Base-by-base conservation (phyloP, 2,797 vertebrate species). In the Argyrosomus regius region DNA sequence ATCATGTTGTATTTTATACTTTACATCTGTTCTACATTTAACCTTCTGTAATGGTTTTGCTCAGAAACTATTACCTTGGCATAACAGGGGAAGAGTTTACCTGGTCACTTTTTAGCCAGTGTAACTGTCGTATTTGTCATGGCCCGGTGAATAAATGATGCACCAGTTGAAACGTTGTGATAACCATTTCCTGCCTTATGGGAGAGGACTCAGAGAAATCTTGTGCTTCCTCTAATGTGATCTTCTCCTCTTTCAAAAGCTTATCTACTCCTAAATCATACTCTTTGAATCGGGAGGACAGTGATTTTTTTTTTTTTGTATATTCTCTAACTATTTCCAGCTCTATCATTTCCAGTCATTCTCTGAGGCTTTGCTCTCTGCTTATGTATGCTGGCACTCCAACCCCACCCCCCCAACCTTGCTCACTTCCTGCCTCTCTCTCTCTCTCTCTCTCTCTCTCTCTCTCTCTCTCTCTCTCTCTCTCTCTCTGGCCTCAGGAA, bases 1-100 rank as follows among this genome's bases (percentile, higher is more conserved):
- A 99, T 99, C 98, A 97, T 94, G 95, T 97, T 96, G 96, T 97
- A 96, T 97, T 97, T 98, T 97, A 97, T 97, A 97, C 96, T 95
- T 97, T 97, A 97, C 98, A 99, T 99, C 98, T 99, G 98, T 98
- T 99, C 95, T 94, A 94, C 94, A 94, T 98, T 99, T 98, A 97
- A 98, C 96, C 97, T 97, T 97, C 96, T 94, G 95, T 97, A 97
- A 97, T 96, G 95, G 95, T 95, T 95, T 95, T 97, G 96, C 96
- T 97, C 96, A 91, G 96, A 96, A 96, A 96, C 96, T 94, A 97
- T 96, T 97, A 97, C 95, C 95, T 93, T 72, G 94, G 93, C 93
- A 95, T 94, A 95, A 97, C 95, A 94, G 95, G 95, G 78, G 74
- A 94, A 94, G 89, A 88, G 84, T 92, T 92, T 96, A 94, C 93